Conservation (phyloP, 2,888 invertebrate genomes). For the Crocallis elinguaria region DNA sequence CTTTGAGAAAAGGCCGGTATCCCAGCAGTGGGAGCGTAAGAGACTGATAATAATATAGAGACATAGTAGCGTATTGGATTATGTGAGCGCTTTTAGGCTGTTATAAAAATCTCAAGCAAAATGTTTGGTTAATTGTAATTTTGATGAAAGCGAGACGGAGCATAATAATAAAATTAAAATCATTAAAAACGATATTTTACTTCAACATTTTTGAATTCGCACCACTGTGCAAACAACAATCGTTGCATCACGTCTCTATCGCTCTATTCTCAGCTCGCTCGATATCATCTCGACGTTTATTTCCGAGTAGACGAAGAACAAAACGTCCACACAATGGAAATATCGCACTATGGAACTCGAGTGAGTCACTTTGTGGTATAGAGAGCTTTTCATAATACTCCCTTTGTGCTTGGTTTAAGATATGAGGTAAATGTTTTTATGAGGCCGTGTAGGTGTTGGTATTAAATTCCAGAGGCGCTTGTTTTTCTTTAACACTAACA, state of each 20-base stretch:
- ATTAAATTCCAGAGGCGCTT: constrained; percentile 1
- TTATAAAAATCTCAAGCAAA: too few relatives aligned
- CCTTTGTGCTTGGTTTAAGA: constrained; percentile 4
- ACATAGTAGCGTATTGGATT: too few relatives aligned
- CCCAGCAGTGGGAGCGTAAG: too few relatives aligned
- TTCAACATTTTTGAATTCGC: neutral
- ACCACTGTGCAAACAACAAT: constrained; percentile 2
- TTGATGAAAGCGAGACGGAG: neutral
- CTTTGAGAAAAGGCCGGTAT: too few relatives aligned
- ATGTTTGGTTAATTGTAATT: neutral
- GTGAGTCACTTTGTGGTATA: constrained; percentile 1
- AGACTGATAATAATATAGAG: too few relatives aligned
- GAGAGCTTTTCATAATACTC: constrained; percentile 4
- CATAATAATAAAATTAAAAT: neutral
- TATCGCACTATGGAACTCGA: constrained; percentile 20
- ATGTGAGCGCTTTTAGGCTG: too few relatives aligned
- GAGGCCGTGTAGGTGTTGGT: constrained; percentile 1
- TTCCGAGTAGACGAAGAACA: constrained; percentile 50
- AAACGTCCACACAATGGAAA: constrained; percentile 48
- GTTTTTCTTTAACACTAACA: neutral
- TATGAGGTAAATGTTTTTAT: constrained; percentile 23
- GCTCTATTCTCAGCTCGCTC: constrained; percentile 12
- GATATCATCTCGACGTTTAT: constrained; percentile 48
- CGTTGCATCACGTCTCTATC: neutral
- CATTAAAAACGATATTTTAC: neutral